Base-by-base conservation (phyloP, 2,797 vertebrate genomes). In the Pitangus sulphuratus region DNA sequence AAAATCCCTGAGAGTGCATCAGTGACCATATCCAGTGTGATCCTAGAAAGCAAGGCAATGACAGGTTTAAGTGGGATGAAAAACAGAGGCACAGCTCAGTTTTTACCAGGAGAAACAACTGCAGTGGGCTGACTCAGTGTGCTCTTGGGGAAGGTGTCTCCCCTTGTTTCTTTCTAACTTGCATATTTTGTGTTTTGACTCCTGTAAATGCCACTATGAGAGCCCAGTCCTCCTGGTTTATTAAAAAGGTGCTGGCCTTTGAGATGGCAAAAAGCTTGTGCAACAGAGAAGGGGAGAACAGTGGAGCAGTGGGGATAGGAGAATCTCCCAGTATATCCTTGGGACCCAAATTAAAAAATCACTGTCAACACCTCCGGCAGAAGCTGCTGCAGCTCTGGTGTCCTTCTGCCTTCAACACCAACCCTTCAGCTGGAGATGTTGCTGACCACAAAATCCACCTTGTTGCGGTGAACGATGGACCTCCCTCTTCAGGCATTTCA, bases 381-480 rank as follows among this genome's bases (percentile, higher is more conserved):
- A 80, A 83, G 21, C 35, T 39, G 28, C 74, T 51, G 65, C n/a
- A 54, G 12, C 31, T 66, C 22, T 33, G 30, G 14, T 44, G 31
- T 44, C 40, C 61, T 84, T 40, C 76, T 79, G 62, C 51, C 33
- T 54, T 72, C 40, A 28, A 4, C 0, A 6, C 40, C 6, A 7
- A 1, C 40, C 16, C 22, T 93, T 21, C 35, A 64, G 8, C 62
- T 84, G 66, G 64, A 70, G 72, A 28, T 8, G 8, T 17, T 15
- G 7, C 21, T 0, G 4, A 45, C 35, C 31, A 48, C 1, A 4
- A 35, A 84, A 83, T 31, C 48, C 60, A 12, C 42, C 50, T 77
- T 3, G 6, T 39, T 0, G 1, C 1, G 3, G n/a, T 8, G 3
- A 84, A 39, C 1, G 2, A 18, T 24, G 26, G 35, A 45, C 30